Evolutionary conservation across 2,113 vertebrate species (phyloP).

Genomic region (Eublepharis macularius): DNA sequence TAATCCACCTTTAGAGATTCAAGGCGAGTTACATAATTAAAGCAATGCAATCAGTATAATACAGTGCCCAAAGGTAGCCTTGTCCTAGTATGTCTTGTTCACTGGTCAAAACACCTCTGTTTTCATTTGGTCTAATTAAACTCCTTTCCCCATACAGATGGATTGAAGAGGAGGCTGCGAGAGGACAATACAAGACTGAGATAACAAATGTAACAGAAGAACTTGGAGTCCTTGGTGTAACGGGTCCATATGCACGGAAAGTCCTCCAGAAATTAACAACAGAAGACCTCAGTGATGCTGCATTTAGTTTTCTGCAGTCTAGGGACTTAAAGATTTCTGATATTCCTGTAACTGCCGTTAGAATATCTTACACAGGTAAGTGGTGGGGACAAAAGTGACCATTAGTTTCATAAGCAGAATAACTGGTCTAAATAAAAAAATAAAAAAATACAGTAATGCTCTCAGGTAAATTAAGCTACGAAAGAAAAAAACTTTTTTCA

Average conservation of each 20-base stretch:
- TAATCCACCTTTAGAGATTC: no score
- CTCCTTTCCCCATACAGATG: constrained; percentile 77
- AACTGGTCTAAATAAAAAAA: not conserved
- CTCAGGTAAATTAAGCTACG: not conserved
- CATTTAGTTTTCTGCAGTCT: constrained; percentile 91
- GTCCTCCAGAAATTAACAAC: constrained; percentile 92
- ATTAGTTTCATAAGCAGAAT: not conserved
- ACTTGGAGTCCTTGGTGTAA: constrained; percentile 89
- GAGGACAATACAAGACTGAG: constrained; percentile 80
- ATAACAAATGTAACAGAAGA: constrained; percentile 89
- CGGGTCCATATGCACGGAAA: constrained; percentile 85
- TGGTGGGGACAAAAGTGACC: not conserved
- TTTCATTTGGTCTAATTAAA: not conserved
- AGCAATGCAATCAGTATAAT: no score
- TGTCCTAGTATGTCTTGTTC: not conserved
- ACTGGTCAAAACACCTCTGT: no score
- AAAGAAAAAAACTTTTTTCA: not conserved
- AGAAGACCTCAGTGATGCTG: constrained; percentile 84
- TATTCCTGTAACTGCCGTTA: constrained; percentile 83
- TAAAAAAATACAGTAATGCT: not conserved
- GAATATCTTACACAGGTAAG: constrained; percentile 96
- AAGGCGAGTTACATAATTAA: no score
- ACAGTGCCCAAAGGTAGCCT: no score
- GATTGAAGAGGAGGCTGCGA: constrained; percentile 83
- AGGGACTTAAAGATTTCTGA: constrained; percentile 81